Percentiles rank a stretch among this genome's conserved stretches.
Conservation (phyloP, 2,113 vertebrate genomes). For the Columba livia region DNA sequence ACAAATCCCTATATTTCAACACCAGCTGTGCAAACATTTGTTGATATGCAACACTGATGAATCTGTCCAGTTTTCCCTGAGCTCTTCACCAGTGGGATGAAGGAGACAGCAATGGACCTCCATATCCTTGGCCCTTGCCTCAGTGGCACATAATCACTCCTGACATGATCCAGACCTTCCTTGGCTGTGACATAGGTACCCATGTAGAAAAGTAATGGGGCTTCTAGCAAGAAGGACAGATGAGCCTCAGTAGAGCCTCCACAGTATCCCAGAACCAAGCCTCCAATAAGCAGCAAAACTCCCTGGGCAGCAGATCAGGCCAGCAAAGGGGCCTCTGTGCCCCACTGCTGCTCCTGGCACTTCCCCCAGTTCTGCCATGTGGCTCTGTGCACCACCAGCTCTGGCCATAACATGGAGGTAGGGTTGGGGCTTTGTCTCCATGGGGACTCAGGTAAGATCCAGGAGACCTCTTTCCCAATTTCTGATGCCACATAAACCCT, state of each 20-base stretch:
- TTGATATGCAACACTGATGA: background rate
- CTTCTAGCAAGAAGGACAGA: background rate
- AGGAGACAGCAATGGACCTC: background rate
- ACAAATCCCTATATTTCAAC: background rate
- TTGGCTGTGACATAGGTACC: background rate
- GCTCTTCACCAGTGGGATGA: background rate
- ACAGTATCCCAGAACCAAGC: background rate
- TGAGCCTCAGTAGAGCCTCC: background rate
- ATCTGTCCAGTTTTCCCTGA: background rate
- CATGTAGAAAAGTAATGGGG: background rate
- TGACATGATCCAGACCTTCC: background rate
- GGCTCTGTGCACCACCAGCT: background rate
- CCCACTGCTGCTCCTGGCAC: fast-evolving
- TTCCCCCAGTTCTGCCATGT: fast-evolving
- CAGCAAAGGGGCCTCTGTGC: background rate
- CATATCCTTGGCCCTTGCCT: background rate
- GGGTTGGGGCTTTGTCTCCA: background rate
- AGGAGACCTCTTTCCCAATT: background rate
- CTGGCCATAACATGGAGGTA: background rate
- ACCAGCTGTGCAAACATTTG: background rate
- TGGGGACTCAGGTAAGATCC: background rate
- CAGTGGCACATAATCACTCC: background rate
- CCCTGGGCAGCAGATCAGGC: background rate
- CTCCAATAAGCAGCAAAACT: background rate
- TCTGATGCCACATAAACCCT: background rate